These are phyloP conservation scores for Erebia epiphron DNA, from an alignment of 2,888 invertebrate species.

Conservation along the genomic window DNA sequence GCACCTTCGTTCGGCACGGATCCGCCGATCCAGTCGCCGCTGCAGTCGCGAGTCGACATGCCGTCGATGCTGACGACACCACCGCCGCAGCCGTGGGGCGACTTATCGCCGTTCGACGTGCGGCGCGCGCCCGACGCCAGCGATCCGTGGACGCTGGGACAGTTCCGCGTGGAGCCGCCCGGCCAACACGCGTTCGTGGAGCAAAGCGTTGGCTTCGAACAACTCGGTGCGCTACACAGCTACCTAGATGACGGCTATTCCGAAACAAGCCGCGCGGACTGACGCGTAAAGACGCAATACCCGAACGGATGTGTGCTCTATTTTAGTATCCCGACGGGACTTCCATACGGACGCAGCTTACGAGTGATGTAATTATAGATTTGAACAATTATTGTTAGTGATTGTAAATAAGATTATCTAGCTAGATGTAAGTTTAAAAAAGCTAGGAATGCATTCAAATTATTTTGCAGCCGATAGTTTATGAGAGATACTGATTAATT, in stretches of 20 bases:
- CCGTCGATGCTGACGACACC: constrained; percentile 64
- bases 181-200: constrained; percentile 68
- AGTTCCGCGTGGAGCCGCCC: constrained; percentile 72
- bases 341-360: constrained; percentile 29
- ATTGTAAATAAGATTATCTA: constrained; percentile 80
- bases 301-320: constrained; percentile 31
- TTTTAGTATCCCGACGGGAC: constrained; percentile 56
- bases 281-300: constrained; percentile 45
- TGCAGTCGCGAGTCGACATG: constrained; percentile 52
- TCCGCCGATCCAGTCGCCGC: constrained; percentile 38
- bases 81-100: constrained; percentile 64
- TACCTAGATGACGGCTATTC: constrained; percentile 70
- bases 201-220: constrained; percentile 68
- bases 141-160: constrained; percentile 72
- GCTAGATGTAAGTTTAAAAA: constrained; percentile 70
- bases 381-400: constrained; percentile 73
- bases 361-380: constrained; percentile 59
- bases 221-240: constrained; percentile 60
- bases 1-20: constrained; percentile 53
- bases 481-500: constrained; percentile 54
- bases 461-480: constrained; percentile 76
- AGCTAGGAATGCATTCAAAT: constrained; percentile 75
- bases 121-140: constrained; percentile 56
- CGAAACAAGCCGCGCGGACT: constrained; percentile 73
- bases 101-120: constrained; percentile 64